Base-by-base conservation (phyloP, 2,113 vertebrate genomes). In the Sporophila hypoxantha region DNA sequence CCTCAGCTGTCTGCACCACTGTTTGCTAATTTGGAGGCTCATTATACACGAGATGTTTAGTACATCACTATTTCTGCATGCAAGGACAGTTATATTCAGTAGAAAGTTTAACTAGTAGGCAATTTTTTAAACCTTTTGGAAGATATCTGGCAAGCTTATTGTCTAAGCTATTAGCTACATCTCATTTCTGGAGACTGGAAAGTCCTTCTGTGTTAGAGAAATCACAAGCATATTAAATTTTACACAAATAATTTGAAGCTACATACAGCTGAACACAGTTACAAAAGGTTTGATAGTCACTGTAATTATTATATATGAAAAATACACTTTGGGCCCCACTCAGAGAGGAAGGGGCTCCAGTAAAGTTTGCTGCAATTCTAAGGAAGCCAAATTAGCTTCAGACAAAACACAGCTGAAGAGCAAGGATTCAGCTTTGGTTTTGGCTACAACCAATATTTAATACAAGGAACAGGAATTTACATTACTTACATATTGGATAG, bases 71-170 rank as follows among this genome's bases (percentile, higher is more conserved):
- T 39, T 84, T 85, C 39, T 76, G 90, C 94, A 95, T 94, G 94
- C 93, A 92, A 91, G 37, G 49, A 68, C 76, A 93, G 88, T 73
- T 93, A 93, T n/a, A 87, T 82, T 92, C 92, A 90, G 88, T 79
- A 94, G 88, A 89, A 75, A 67, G 83, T 90, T 92, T 62, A 93
- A 79, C 82, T 84, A 90, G 88, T 66, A 82, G 41, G 52, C 56
- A 81, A 8, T 62, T 47, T 80, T 83, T 17, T 3, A 78, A 90
- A 50, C 36, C 8, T 90, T 69, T 75, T 76, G 55, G 62, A 81
- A 92, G 76, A 18, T 59, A 65, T 64, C 25, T 81, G 66, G 68
- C 87, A 90, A 93, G 85, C 75, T 87, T 66, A 18, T n/a, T 60
- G 34, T 64, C 66, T 88, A 92, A 73, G 9, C 75, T 79, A 66